phyloP scores from a whole-genome alignment of 2,113 vertebrate species.

The Puntigrus tetrazona region DNA sequence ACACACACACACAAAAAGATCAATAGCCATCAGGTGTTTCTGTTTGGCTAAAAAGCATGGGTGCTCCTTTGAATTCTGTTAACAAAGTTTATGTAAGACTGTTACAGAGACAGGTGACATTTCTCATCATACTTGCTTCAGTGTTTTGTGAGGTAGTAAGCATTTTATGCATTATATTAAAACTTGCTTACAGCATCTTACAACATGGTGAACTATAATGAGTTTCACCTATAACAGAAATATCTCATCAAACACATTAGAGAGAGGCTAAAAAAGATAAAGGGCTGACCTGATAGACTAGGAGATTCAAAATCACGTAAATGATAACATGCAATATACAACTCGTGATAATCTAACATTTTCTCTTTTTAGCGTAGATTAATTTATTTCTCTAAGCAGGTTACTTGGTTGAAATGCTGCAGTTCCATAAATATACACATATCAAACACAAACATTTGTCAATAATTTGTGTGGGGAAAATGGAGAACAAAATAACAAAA shows the following conservation, averaged over 20 bases:
- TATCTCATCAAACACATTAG: not conserved
- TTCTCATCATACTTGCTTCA: not conserved
- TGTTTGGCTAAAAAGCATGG: not conserved
- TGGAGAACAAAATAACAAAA: not conserved
- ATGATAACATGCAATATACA: constrained; percentile 47
- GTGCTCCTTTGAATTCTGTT: not conserved
- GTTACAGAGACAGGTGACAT: not conserved
- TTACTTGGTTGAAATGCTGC: constrained; percentile 19
- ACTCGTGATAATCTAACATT: constrained; percentile 7
- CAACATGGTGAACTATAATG: not conserved
- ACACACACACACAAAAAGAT: not conserved
- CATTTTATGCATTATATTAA: constrained; percentile 15
- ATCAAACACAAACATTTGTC: not conserved
- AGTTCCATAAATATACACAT: not conserved
- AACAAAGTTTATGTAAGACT: not conserved
- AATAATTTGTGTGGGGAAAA: not conserved
- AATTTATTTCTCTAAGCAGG: constrained; percentile 10
- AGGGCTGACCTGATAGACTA: constrained; percentile 21
- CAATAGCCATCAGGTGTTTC: not conserved
- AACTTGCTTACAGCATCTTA: not conserved
- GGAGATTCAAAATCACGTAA: not conserved
- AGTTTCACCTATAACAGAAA: constrained; percentile 13
- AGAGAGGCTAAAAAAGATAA: not conserved
- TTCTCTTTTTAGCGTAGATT: constrained; percentile 1
- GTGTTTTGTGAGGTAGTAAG: constrained; percentile 27